Evolutionary conservation across 1,140 invertebrate species (phyloP), one percentile per base, ranked within the genome.

Genomic region (Philaenus spumarius): DNA sequence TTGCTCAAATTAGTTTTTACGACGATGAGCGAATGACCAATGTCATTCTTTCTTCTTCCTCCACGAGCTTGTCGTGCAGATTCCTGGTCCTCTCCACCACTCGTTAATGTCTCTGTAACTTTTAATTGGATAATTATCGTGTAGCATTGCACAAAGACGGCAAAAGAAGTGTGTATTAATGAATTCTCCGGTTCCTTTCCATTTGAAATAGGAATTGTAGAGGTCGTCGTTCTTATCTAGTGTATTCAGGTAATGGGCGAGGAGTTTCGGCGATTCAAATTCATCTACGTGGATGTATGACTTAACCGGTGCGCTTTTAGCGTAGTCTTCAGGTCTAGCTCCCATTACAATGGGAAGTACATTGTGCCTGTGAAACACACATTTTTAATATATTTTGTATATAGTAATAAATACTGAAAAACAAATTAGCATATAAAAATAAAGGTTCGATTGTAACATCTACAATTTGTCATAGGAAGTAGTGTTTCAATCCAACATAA

Each of bases 91-190:
- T 60, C 89, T 79, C 90, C 89, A 93, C 89, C 90, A 93, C 57
- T 87, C 82, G 70, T 92, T 91, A 15, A 93, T 80, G 69, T 93
- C 88, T 17, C 81, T 77, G 70, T 93, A 92, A 73, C 81, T 86
- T 60, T 80, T 82, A 1, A 74, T 72, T 40, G 78, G 78, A 42
- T 78, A 80, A 47, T 78, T 81, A 59, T 88, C 89, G 69, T 96
- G 92, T 22, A 95, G 71, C 80, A 94, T 85, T 3, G 93, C 84
- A 73, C 95, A 98, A 15, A 98, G 78, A 1, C 95, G 83, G 70
- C 95, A 98, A 86, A 93, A 97, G 72, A 95, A 97, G 68, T 86
- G 91, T 15, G 92, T 96, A 73, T 95, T 95, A 64, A 96, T 89
- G 68, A 96, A 94, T 71, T 95, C 89, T 1, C 93, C 93, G 0